A percentile compares a stretch with the other conserved stretches of the same genome.
phyloP scores from a whole-genome alignment of 2,888 invertebrate genomes.

The Seira sanloemensis region DNA sequence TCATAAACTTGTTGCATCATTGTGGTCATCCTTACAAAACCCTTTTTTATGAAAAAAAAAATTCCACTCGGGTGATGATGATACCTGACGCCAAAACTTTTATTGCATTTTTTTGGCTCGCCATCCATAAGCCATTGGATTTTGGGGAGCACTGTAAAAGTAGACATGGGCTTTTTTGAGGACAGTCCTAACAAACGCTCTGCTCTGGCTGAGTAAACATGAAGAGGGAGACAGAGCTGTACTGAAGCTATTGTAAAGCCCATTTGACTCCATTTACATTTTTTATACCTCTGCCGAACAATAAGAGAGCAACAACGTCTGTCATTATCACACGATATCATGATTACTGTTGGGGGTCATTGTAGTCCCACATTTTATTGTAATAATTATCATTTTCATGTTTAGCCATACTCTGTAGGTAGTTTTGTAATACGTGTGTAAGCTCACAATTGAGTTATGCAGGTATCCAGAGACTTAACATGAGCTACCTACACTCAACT shows the following conservation, averaged over 20 bases:
- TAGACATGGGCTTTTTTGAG: no score
- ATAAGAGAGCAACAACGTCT: constrained; percentile 14
- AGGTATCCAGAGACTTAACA: background rate
- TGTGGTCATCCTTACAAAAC: constrained; percentile 44
- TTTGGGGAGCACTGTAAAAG: constrained; percentile 2
- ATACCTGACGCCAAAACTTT: background rate
- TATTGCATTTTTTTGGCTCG: background rate
- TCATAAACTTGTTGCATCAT: constrained; percentile 63
- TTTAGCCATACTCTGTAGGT: background rate
- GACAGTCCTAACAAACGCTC: no score
- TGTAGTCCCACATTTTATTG: constrained; percentile 53
- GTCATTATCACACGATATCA: constrained; percentile 30
- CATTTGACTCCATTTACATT: background rate
- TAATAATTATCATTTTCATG: constrained; percentile 28
- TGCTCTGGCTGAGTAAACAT: no score
- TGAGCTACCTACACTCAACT: background rate
- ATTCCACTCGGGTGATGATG: background rate
- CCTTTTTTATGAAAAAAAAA: constrained; percentile 17
- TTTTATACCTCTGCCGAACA: constrained; percentile 8
- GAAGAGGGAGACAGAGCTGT: no score
- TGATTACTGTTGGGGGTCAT: constrained; percentile 62
- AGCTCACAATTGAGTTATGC: constrained; percentile 1
- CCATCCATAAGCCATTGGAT: no score
- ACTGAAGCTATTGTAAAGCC: background rate
- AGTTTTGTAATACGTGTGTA: background rate